Evolutionary conservation across 2,113 vertebrate species (phyloP).

Genomic region (Catharus fuscescens): DNA sequence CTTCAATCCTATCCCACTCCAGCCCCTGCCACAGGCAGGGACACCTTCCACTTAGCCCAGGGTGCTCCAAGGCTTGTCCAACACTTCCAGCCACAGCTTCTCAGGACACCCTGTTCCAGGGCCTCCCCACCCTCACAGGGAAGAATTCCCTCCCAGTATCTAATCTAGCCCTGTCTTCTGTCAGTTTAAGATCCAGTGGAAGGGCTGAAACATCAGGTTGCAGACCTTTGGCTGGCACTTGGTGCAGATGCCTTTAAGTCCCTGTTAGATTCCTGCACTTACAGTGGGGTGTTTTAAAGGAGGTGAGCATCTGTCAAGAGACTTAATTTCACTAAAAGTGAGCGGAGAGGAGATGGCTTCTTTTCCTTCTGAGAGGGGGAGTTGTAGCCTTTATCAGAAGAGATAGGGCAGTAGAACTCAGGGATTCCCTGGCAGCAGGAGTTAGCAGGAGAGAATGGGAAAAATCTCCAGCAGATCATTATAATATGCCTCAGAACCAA

Average conservation of each 20-base stretch:
- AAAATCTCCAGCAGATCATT: no score
- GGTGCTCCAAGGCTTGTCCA: neutral
- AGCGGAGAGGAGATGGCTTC: neutral
- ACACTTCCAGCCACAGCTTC: rapidly evolving
- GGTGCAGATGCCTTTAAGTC: neutral
- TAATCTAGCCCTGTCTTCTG: neutral
- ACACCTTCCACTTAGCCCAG: rapidly evolving
- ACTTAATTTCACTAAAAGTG: neutral
- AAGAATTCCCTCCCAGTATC: neutral
- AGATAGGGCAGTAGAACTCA: neutral
- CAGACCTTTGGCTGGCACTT: neutral
- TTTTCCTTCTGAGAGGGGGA: neutral
- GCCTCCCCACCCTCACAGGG: rapidly evolving
- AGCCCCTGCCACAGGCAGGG: neutral
- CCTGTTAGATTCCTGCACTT: neutral
- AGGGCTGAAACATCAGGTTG: neutral
- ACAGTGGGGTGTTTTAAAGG: neutral
- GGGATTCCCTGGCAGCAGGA: neutral
- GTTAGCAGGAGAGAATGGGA: neutral
- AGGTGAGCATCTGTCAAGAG: neutral
- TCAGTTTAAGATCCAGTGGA: neutral
- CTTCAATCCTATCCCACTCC: neutral
- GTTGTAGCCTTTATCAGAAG: neutral
- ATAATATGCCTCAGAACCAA: rapidly evolving
- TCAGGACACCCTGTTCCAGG: rapidly evolving